phyloP scores from a whole-genome alignment of 2,113 vertebrate genomes.

The Calyptommatus sinebrachiatus region DNA sequence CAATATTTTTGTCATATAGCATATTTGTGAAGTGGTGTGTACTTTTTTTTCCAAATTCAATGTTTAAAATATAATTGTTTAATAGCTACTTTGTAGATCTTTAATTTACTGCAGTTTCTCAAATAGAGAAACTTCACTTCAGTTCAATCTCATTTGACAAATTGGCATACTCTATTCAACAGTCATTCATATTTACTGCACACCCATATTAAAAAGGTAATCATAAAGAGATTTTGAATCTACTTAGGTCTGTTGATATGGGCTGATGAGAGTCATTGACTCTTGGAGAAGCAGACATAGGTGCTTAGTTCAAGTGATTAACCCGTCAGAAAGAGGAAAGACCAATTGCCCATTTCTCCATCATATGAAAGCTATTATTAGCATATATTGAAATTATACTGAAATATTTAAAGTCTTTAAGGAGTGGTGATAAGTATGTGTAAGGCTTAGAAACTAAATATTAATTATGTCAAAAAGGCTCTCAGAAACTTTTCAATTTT shows the following conservation, averaged over 20 bases:
- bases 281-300: background rate
- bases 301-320: background rate
- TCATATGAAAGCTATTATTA: background rate
- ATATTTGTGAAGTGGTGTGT: too few relatives aligned
- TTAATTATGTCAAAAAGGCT: background rate
- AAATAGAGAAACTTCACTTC: too few relatives aligned
- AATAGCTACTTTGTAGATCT: too few relatives aligned
- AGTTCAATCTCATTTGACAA: too few relatives aligned
- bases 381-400: background rate
- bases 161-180: too few relatives aligned
- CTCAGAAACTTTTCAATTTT: background rate
- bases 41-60: too few relatives aligned
- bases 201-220: background rate
- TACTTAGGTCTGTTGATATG: background rate
- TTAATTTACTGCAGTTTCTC: too few relatives aligned
- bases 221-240: background rate
- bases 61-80: too few relatives aligned
- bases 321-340: background rate
- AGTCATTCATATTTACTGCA: too few relatives aligned
- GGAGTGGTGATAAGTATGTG: background rate
- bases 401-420: background rate
- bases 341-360: background rate
- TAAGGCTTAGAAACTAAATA: background rate
- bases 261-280: background rate
- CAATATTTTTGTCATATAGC: too few relatives aligned